Conservation (phyloP, 2,797 vertebrate genomes). For the Rachycentron canadum region DNA sequence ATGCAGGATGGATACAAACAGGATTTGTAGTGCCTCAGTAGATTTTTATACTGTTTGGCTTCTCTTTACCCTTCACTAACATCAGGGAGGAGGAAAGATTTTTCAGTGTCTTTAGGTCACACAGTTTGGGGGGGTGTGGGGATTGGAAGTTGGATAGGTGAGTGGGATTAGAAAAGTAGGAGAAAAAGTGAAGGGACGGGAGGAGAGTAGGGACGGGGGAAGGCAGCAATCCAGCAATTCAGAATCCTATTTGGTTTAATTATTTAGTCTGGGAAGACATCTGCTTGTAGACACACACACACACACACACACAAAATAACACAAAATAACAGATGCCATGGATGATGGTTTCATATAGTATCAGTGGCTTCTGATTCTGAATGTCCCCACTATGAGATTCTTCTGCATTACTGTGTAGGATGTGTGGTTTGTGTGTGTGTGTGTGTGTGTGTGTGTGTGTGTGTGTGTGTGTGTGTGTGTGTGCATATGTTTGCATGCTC, state of each 20-base stretch:
- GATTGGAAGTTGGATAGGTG: constrained; percentile 39
- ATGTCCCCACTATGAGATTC: constrained; percentile 4
- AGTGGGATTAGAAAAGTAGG: constrained; percentile 44
- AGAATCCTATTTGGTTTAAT: constrained; percentile 56
- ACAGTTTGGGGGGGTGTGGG: constrained; percentile 11
- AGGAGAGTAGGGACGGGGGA: constrained; percentile 18
- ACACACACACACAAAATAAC: constrained; percentile 15
- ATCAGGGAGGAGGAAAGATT: constrained; percentile 29
- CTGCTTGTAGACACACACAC: constrained; percentile 45
- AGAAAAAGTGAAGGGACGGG: constrained; percentile 15
- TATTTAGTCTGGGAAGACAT: constrained; percentile 61
- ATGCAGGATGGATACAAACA: background rate
- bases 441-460: too few relatives aligned
- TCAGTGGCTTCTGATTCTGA: constrained; percentile 9
- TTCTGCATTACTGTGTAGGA: background rate
- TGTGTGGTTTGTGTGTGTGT: too few relatives aligned
- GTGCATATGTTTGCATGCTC: background rate
- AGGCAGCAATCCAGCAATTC: constrained; percentile 48
- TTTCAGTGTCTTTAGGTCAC: constrained; percentile 25
- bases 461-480: background rate
- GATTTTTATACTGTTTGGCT: constrained; percentile 14
- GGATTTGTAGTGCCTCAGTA: background rate
- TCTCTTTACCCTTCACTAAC: constrained; percentile 43
- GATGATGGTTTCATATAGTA: constrained; percentile 7
- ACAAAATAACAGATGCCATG: background rate